Percentiles rank a stretch among this genome's conserved stretches.
phyloP scores from a whole-genome alignment of 2,113 vertebrate species.

The Trinectes maculatus region DNA sequence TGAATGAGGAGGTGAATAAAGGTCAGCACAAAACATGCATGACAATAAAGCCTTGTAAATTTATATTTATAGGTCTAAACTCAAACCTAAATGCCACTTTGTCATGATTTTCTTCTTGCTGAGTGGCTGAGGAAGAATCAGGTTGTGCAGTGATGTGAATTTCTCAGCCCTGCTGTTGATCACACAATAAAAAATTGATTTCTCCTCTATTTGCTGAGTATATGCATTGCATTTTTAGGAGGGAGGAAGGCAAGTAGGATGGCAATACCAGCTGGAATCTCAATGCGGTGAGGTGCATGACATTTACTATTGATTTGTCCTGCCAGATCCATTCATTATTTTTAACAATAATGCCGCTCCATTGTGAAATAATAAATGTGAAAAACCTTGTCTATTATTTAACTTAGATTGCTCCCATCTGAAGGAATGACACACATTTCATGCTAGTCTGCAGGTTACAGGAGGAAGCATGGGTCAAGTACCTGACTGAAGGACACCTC shows the following conservation, averaged over 20 bases:
- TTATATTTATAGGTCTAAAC: conserved; percentile 14
- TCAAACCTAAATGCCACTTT: conserved; percentile 34
- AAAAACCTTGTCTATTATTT: neutral
- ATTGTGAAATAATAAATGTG: neutral
- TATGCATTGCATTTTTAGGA: conserved; percentile 6
- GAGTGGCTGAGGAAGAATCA: conserved; percentile 14
- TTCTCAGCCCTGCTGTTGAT: conserved; percentile 1
- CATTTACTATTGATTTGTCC: neutral
- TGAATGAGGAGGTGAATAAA: conserved; percentile 17
- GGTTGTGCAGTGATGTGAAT: neutral
- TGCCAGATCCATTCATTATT: neutral
- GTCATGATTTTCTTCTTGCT: conserved; percentile 8
- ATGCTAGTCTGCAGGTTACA: neutral
- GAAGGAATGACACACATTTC: too few species aligned
- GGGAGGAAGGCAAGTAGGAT: neutral
- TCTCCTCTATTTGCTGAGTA: conserved; percentile 8
- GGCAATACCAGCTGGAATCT: too few species aligned
- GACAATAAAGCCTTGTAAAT: conserved; percentile 17
- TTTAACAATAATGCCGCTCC: neutral
- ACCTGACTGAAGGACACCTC: conserved; percentile 13
- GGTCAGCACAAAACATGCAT: conserved; percentile 16
- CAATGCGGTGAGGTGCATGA: too few species aligned
- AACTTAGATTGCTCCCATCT: too few species aligned
- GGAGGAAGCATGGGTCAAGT: neutral
- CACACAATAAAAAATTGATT: conserved; percentile 18